These are phyloP conservation scores for Gasteruption jaculator DNA, from an alignment of 2,888 invertebrate species.

Conservation along the genomic window DNA sequence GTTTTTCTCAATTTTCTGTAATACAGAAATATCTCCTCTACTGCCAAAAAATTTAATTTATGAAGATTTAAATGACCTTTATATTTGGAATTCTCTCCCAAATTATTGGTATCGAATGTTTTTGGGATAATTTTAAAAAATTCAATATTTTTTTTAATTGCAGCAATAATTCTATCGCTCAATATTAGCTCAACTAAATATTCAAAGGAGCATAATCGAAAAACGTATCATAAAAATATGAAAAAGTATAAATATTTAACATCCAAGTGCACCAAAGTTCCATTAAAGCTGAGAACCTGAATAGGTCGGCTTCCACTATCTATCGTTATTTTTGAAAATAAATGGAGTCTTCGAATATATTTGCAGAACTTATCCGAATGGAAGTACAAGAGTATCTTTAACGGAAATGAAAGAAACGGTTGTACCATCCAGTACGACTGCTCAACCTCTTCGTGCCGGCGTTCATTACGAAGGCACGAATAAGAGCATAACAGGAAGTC, in stretches of 20 bases:
- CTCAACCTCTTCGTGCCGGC: slow-evolving; percentile 32
- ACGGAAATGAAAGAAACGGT: slow-evolving; percentile 31
- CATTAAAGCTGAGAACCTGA: background rate
- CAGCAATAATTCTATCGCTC: too few relatives aligned
- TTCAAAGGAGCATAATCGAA: background rate
- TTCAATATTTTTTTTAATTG: too few relatives aligned
- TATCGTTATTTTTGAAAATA: too few relatives aligned
- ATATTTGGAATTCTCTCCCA: too few relatives aligned
- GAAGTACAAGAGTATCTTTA: slow-evolving; percentile 30
- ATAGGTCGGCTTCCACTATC: too few relatives aligned
- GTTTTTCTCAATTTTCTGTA: too few relatives aligned
- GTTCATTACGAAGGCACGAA: slow-evolving; percentile 38
- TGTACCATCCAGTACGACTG: too few relatives aligned
- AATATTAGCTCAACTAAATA: background rate
- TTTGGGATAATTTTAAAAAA: too few relatives aligned
- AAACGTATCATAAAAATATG: slow-evolving; percentile 3
- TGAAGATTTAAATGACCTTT: too few relatives aligned
- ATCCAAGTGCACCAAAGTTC: background rate
- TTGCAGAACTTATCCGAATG: slow-evolving; percentile 26
- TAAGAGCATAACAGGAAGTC: slow-evolving; percentile 32
- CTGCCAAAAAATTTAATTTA: too few relatives aligned
- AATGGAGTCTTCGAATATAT: background rate
- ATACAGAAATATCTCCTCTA: too few relatives aligned
- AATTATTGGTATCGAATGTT: too few relatives aligned
- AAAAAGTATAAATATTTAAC: background rate